Conservation (phyloP, 30 jellyfish, hydroid and myxozoan genomes). For the Morbakka virulenta region DNA sequence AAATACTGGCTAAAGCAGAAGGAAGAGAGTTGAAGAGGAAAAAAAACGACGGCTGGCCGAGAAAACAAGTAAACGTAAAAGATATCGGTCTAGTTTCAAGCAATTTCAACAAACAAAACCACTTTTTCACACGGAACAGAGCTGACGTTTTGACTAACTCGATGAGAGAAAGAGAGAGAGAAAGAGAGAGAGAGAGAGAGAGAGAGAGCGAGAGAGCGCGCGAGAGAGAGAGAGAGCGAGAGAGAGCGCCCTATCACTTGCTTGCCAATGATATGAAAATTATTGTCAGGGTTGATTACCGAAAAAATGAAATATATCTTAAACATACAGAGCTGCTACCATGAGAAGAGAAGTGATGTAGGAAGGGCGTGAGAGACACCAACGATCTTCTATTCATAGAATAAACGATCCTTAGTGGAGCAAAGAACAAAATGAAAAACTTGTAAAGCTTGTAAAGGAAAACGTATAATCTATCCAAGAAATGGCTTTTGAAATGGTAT, state of each 20-base stretch:
- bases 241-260: too few relatives aligned
- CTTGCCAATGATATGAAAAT: not conserved
- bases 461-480: too few relatives aligned
- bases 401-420: not conserved
- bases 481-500: not conserved
- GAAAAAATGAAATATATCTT: not conserved
- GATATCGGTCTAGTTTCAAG: not conserved
- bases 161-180: not conserved
- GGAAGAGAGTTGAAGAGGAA: conserved; percentile 11
- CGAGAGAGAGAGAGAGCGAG: too few relatives aligned
- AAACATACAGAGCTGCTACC: too few relatives aligned
- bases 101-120: not conserved
- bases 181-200: not conserved
- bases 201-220: too few relatives aligned
- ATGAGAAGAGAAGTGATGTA: too few relatives aligned
- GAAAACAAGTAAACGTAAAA: not conserved
- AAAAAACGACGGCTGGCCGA: not conserved
- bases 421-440: not conserved
- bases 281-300: not conserved
- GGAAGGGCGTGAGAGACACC: conserved; percentile 3
- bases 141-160: conserved; percentile 1
- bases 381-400: conserved; percentile 9
- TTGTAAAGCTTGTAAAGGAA: too few relatives aligned
- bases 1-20: conserved; percentile 24
- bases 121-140: conserved; percentile 19